These are phyloP conservation scores for Nannoperca obscura DNA, from an alignment of 2,797 vertebrate species.

Conservation along the genomic window DNA sequence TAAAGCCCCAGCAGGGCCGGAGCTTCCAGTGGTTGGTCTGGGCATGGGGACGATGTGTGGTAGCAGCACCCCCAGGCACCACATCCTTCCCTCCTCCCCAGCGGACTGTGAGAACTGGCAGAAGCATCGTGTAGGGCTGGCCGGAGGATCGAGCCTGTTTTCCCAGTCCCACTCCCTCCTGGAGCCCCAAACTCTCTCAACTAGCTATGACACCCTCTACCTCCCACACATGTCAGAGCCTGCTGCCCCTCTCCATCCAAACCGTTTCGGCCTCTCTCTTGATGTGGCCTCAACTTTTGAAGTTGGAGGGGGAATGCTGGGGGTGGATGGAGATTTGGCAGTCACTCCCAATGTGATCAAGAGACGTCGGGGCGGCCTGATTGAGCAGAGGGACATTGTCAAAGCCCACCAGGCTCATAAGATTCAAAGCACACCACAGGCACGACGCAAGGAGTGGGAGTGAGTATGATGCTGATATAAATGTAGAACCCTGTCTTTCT, in stretches of 20 bases:
- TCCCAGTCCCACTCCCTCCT: slow-evolving; percentile 80
- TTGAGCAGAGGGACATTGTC: slow-evolving; percentile 96
- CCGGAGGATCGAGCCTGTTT: slow-evolving; percentile 74
- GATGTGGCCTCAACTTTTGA: slow-evolving; percentile 75
- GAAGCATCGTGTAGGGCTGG: slow-evolving; percentile 85
- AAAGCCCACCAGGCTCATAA: slow-evolving; percentile 97
- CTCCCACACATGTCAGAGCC: slow-evolving; percentile 73
- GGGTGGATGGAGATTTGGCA: slow-evolving; percentile 82
- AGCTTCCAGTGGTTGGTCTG: slow-evolving; percentile 39
- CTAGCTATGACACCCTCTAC: slow-evolving; percentile 88
- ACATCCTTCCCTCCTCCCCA: slow-evolving; percentile 81
- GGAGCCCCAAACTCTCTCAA: slow-evolving; percentile 84
- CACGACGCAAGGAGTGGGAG: slow-evolving; percentile 98
- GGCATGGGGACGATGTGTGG: slow-evolving; percentile 73
- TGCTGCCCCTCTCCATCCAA: slow-evolving; percentile 56
- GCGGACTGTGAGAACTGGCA: slow-evolving; percentile 90
- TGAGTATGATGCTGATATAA: slow-evolving; percentile 85
- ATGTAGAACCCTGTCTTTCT: neutral
- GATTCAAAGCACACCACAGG: slow-evolving; percentile 98
- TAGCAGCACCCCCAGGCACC: slow-evolving; percentile 74
- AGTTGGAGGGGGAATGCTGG: slow-evolving; percentile 66
- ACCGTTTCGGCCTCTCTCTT: slow-evolving; percentile 73
- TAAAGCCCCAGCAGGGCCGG: slow-evolving; percentile 31
- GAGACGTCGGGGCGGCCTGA: slow-evolving; percentile 93
- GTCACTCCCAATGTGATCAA: slow-evolving; percentile 94